Evolutionary conservation across 92 coral and sea anemone genomes (phyloP).

Genomic region (Diadumene lineata): DNA sequence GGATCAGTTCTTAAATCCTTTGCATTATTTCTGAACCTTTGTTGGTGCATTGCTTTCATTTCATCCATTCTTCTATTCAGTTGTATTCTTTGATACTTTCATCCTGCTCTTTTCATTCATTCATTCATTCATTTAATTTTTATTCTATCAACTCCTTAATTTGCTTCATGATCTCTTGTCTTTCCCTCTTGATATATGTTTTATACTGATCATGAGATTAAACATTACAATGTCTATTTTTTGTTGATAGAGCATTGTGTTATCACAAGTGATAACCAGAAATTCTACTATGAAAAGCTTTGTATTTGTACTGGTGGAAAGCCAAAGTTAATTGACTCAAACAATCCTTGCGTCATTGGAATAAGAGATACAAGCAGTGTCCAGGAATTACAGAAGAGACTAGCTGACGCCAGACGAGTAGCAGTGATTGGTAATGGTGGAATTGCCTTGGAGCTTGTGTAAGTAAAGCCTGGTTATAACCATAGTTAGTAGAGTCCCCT

Average conservation of each 20-base stretch:
- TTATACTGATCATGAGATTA: too few relatives aligned
- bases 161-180: too few relatives aligned
- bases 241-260: conserved; percentile 65
- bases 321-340: conserved; percentile 70
- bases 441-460: conserved; percentile 95
- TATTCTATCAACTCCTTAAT: too few relatives aligned
- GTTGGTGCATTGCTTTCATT: neutral
- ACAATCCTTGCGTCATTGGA: conserved; percentile 73
- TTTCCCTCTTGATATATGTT: too few relatives aligned
- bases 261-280: conserved; percentile 54
- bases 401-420: conserved; percentile 75
- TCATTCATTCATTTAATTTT: neutral
- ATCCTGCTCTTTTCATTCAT: neutral
- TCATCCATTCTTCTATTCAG: too few relatives aligned
- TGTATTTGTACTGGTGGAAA: conserved; percentile 95
- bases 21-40: too few relatives aligned
- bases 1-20: neutral
- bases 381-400: conserved; percentile 57
- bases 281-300: conserved; percentile 67
- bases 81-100: neutral
- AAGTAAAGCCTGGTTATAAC: conserved; percentile 30
- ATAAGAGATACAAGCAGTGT: conserved; percentile 88
- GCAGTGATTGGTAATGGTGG: conserved; percentile 96
- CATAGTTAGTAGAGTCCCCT: neutral
- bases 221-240: too few relatives aligned